Evolutionary conservation across 2,888 invertebrate genomes (phyloP).

Genomic region (Helobdella robusta): DNA sequence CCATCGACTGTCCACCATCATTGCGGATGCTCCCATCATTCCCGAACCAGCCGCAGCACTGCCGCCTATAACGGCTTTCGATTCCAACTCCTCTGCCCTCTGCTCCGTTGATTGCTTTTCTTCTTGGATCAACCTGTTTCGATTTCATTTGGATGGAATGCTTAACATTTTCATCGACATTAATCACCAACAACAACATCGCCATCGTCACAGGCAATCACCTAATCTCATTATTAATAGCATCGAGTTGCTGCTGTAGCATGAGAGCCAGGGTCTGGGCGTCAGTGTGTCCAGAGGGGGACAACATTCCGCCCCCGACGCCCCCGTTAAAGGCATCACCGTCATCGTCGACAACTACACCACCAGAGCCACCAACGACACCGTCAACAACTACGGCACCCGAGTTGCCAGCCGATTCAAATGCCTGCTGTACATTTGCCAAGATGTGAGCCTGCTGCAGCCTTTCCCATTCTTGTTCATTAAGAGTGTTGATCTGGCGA

Average conservation of each 20-base stretch:
- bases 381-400: background rate
- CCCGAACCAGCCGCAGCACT: background rate
- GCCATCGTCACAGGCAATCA: conserved; percentile 38
- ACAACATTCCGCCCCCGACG: conserved; percentile 60
- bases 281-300: conserved; percentile 61
- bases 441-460: conserved; percentile 73
- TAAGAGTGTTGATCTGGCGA: conserved; percentile 46
- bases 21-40: conserved; percentile 56
- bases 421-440: conserved; percentile 82
- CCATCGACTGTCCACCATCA: conserved; percentile 52
- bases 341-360: conserved; percentile 51
- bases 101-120: conserved; percentile 79
- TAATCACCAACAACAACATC: background rate
- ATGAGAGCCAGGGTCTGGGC: conserved; percentile 95
- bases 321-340: conserved; percentile 69
- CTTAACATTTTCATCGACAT: background rate
- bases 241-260: conserved; percentile 97
- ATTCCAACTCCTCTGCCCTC: conserved; percentile 91
- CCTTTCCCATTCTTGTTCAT: conserved; percentile 83
- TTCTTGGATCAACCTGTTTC: conserved; percentile 62
- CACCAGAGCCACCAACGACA: conserved; percentile 1
- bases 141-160: background rate
- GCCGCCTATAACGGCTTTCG: conserved; percentile 66
- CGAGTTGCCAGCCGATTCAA: conserved; percentile 63
- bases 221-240: conserved; percentile 96